These are phyloP conservation scores for Crax fasciolata DNA, from an alignment of 2,797 vertebrate species.

Conservation along the genomic window DNA sequence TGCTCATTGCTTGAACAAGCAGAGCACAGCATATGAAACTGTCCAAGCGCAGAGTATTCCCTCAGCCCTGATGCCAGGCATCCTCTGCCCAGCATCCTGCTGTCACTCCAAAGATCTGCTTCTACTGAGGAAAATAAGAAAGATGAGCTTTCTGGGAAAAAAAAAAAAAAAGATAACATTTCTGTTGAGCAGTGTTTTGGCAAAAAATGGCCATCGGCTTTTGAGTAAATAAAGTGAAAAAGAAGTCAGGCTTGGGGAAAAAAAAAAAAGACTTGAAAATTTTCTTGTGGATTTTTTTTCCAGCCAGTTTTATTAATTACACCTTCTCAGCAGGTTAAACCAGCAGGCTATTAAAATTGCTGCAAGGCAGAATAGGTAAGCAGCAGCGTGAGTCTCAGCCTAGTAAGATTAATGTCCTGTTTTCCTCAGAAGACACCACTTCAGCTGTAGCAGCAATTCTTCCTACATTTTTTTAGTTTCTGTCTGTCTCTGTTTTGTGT, in stretches of 20 bases:
- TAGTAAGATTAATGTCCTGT: conserved; percentile 63
- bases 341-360: conserved; percentile 65
- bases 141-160: neutral
- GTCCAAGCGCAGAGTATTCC: neutral
- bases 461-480: neutral
- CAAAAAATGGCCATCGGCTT: neutral
- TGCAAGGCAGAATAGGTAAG: conserved; percentile 66
- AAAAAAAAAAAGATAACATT: neutral
- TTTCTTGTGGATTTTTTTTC: conserved; percentile 9
- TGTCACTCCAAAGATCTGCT: neutral
- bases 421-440: conserved; percentile 44
- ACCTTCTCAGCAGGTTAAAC: conserved; percentile 68
- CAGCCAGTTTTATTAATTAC: conserved; percentile 70
- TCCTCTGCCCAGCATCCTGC: neutral
- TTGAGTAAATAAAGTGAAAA: neutral
- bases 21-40: neutral
- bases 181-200: neutral
- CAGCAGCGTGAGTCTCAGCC: conserved; percentile 38
- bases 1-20: neutral
- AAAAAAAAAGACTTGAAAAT: neutral
- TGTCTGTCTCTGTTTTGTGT: neutral
- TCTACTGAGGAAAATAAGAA: neutral
- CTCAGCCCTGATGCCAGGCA: accelerated
- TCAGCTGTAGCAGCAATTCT: conserved; percentile 47
- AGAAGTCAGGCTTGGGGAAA: neutral